Conservation (phyloP, 2,797 vertebrate genomes). For the Galagoides demidoff region DNA sequence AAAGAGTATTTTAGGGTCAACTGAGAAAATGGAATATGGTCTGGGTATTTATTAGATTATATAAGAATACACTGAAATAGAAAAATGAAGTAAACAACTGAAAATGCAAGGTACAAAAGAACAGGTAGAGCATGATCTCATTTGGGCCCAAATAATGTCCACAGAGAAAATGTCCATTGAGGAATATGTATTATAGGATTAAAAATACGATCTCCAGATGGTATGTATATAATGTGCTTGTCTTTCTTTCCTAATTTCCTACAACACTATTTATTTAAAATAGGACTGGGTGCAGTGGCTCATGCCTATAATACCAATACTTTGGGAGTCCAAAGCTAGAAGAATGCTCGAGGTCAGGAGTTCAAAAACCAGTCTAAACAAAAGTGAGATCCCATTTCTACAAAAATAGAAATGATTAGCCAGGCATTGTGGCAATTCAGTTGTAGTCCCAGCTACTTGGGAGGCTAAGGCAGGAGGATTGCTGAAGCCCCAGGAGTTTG, state of each 20-base stretch:
- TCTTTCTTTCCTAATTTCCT: constrained; percentile 22
- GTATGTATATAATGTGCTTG: neutral
- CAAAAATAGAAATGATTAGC: neutral
- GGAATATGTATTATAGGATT: neutral
- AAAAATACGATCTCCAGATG: neutral
- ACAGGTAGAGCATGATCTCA: neutral
- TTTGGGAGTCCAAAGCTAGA: neutral
- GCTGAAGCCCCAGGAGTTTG: neutral
- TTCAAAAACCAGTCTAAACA: neutral
- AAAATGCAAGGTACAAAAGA: neutral
- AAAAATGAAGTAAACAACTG: neutral
- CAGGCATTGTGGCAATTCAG: neutral
- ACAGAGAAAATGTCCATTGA: neutral
- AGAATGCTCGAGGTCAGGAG: neutral
- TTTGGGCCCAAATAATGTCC: neutral
- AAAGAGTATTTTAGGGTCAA: constrained; percentile 17
- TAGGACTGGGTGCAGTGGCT: neutral
- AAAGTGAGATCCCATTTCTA: neutral
- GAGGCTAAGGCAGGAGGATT: neutral
- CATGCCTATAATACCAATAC: neutral
- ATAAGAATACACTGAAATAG: neutral
- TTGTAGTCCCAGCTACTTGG: neutral
- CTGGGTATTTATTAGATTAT: neutral
- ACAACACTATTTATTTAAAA: constrained; percentile 34
- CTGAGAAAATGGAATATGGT: neutral